Evolutionary conservation across 2,113 vertebrate genomes (phyloP), one percentile per base, ranked within the genome.

Genomic region (Phaetusa simplex): DNA sequence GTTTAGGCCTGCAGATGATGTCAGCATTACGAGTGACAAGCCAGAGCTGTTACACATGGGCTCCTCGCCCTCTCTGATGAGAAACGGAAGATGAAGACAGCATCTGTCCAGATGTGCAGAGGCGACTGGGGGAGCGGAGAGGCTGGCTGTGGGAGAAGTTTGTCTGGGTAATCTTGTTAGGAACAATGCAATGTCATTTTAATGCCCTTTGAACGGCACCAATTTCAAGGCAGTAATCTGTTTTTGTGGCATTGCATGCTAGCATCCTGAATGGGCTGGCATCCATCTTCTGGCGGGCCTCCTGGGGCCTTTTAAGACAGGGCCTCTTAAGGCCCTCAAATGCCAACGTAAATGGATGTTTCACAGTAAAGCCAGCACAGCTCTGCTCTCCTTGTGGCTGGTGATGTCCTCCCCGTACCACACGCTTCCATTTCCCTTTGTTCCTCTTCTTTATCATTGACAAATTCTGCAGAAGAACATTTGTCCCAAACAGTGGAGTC

Each of bases 121-220:
- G 50, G 14, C 0, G 2, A 40, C 12, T 18, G 29, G 18, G 23
- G 43, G 20, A 65, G 24, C 1, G 4, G 50, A 50, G n/a, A 61
- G 17, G 6, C 18, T 86, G 76, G 34, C 42, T 89, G 92, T 64
- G 58, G 71, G 13, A 67, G 67, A 89, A 89, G 59, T 78, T 73
- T 80, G 22, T 26, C 42, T 45, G 73, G 55, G 50, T 96, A 98
- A 97, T 97, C 95, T 96, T 95, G 78, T 97, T 97, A 97, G 91
- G 70, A 93, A 97, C 55, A 86, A 72, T 80, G 53, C 64, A 90
- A 88, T 94, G 88, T 87, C 82, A 87, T 95, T 97, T 88, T 91
- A 97, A 97, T 82, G 40, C 42, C 50, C 82, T 81, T 90, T 90
- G 81, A 97, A 77, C 64, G 87, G 56, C 67, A 76, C n/a, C 71